phyloP scores from a whole-genome alignment of 2,113 vertebrate species.

The Cyanoliseus patagonus region DNA sequence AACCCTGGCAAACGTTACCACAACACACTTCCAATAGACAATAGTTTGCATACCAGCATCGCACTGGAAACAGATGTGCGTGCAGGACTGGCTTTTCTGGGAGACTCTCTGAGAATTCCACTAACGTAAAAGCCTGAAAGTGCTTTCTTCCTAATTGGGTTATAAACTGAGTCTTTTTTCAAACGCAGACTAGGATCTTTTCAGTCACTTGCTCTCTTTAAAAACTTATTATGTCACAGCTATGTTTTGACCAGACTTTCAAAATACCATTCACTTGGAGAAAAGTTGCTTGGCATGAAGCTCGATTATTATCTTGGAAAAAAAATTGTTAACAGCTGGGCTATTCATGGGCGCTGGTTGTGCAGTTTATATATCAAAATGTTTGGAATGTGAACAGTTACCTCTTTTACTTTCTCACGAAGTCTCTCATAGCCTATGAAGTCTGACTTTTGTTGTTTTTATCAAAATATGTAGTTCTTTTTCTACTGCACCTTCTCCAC shows the following conservation, averaged over 20 bases:
- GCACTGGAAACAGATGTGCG: constrained; percentile 85
- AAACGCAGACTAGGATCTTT: constrained; percentile 37
- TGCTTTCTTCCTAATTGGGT: constrained; percentile 61
- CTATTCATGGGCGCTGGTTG: constrained; percentile 81
- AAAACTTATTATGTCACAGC: constrained; percentile 71
- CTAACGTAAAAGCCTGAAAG: constrained; percentile 44
- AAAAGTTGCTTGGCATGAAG: constrained; percentile 85
- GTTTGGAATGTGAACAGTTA: constrained; percentile 91
- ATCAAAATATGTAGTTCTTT: constrained; percentile 59
- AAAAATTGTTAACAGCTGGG: constrained; percentile 87
- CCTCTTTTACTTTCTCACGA: constrained; percentile 87
- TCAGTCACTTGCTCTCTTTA: constrained; percentile 24
- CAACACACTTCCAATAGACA: constrained; percentile 86
- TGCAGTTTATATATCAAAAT: constrained; percentile 89
- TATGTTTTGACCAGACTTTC: constrained; percentile 72
- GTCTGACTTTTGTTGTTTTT: constrained; percentile 63
- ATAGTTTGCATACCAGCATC: constrained; percentile 85
- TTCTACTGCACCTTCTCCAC: background rate
- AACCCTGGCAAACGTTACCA: constrained; percentile 86
- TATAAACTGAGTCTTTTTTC: constrained; percentile 64
- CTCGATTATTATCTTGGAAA: constrained; percentile 86
- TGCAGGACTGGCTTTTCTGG: constrained; percentile 58
- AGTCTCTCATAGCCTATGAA: constrained; percentile 79
- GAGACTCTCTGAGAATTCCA: constrained; percentile 60
- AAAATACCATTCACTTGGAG: constrained; percentile 76